Percentiles rank a stretch among this genome's conserved stretches.
These are phyloP conservation scores for Schrankia costaestrigalis DNA, from an alignment of 2,888 invertebrate species.

Conservation along the genomic window DNA sequence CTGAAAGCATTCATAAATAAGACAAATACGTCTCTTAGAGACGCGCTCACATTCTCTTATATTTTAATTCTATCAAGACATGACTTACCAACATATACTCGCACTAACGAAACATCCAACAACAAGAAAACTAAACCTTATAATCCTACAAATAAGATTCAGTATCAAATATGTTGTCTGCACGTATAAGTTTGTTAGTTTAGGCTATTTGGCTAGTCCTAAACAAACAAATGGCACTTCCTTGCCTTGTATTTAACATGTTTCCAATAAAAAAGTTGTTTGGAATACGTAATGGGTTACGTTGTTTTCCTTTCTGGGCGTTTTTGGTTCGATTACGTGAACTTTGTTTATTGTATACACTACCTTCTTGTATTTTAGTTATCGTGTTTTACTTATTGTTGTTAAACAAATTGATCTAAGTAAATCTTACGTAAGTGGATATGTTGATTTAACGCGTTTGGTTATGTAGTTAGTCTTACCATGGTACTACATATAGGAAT, in stretches of 20 bases:
- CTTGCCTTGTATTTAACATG: constrained; percentile 54
- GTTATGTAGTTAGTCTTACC: too few species aligned
- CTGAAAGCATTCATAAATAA: constrained; percentile 29
- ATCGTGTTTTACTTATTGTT: too few species aligned
- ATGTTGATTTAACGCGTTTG: too few species aligned
- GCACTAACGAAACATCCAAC: constrained; percentile 1
- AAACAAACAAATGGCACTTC: constrained; percentile 50
- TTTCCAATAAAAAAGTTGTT: constrained; percentile 59
- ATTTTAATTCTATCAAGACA: constrained; percentile 46
- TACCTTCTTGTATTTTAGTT: constrained; percentile 13
- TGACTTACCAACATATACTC: constrained; percentile 19
- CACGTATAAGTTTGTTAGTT: constrained; percentile 13
- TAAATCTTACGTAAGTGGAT: too few species aligned
- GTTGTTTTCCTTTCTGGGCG: constrained; percentile 43
- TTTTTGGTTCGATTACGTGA: constrained; percentile 19
- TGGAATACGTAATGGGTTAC: constrained; percentile 54
- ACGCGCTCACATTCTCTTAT: constrained; percentile 35
- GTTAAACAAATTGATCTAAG: too few species aligned
- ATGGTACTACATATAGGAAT: too few species aligned
- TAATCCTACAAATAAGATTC: background rate
- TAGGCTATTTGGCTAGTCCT: constrained; percentile 48
- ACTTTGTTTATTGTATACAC: constrained; percentile 23
- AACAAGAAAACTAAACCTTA: constrained; percentile 1
- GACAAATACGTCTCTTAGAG: constrained; percentile 33
- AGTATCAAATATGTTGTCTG: background rate